Conservation (phyloP, 2,797 vertebrate genomes). For the Lithobates sylvaticus region DNA sequence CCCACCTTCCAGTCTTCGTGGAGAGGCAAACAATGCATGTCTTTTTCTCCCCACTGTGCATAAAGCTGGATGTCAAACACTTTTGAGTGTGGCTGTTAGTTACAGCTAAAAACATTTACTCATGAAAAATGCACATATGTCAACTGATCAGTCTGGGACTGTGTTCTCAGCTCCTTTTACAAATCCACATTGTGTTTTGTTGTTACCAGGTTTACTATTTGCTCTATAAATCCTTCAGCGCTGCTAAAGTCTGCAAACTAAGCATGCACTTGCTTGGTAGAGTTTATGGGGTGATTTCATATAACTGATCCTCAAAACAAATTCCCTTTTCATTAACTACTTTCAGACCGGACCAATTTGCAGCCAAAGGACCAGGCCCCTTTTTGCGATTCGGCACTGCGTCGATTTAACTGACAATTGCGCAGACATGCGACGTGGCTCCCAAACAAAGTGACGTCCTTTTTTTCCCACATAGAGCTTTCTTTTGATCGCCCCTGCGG, state of each 20-base stretch:
- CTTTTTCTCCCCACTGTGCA: background rate
- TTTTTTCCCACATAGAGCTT: no score
- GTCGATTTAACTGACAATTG: no score
- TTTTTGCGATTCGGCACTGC: no score
- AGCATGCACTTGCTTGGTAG: no score
- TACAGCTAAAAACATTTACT: slow-evolving; percentile 4
- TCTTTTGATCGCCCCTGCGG: no score
- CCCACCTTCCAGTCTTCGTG: background rate
- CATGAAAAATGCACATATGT: background rate
- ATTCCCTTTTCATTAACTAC: no score
- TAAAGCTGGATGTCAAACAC: background rate
- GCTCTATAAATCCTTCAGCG: slow-evolving; percentile 1
- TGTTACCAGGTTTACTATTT: slow-evolving; percentile 13
- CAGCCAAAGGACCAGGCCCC: no score
- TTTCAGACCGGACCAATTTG: no score
- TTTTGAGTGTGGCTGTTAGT: background rate
- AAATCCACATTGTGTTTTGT: slow-evolving; percentile 8
- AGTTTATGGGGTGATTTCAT: no score
- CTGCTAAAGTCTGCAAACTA: background rate
- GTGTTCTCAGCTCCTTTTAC: background rate
- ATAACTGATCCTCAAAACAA: no score
- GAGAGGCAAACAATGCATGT: background rate
- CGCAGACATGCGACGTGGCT: no score
- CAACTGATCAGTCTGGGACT: background rate
- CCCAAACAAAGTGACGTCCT: no score